Base-by-base conservation (phyloP, 2,888 invertebrate species). In the Marasmarcha lunaedactyla region DNA sequence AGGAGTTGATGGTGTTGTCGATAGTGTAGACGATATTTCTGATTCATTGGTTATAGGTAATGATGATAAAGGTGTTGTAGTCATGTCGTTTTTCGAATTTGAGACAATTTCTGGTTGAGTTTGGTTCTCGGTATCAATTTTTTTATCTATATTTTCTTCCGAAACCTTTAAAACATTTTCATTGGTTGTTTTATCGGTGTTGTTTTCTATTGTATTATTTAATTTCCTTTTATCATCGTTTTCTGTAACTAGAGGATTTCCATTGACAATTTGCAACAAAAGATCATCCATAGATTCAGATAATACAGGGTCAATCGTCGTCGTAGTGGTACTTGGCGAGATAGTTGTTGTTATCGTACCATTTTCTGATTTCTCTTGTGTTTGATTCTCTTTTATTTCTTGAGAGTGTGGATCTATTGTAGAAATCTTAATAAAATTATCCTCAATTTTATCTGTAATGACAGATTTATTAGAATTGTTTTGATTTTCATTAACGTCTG, bases 221-320 rank as follows among this genome's bases (percentile, higher is more conserved):
- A 20, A 20, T 3, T 5, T 5, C 3, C 4, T 7, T 7, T 3
- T 20, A 7, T 7, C 7, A 20, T 20, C 7, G 7, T 20, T 20
- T 20, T 20, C 20, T 5, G 20, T 20, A 7, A 20, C 20, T 5
- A 20, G 20, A 5, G 20, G 20, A 7, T 20, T 20, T 20, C 67
- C 57, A 50, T 79, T 63, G 3, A 72, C 77, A 40, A 84, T 67
- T 61, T 84, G 84, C n/a, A 76, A 83, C n/a, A 84, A 30, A 48
- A 84, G 59, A 54, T 84, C 79, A 40, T 62, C 77, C 71, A 84
- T 79, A 1, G 84, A 84, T 46, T 73, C 81, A 1, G 78, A 70
- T 45, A 84, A 54, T 46, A 77, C 60, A 37, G 71, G 64, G 50
- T 83, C 83, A 10, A 77, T 69, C 2, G 73, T 70, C 15, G 68